Percentiles rank a stretch among this genome's conserved stretches.
phyloP scores from a whole-genome alignment of 2,888 invertebrate genomes.

The Eilema griseolum region DNA sequence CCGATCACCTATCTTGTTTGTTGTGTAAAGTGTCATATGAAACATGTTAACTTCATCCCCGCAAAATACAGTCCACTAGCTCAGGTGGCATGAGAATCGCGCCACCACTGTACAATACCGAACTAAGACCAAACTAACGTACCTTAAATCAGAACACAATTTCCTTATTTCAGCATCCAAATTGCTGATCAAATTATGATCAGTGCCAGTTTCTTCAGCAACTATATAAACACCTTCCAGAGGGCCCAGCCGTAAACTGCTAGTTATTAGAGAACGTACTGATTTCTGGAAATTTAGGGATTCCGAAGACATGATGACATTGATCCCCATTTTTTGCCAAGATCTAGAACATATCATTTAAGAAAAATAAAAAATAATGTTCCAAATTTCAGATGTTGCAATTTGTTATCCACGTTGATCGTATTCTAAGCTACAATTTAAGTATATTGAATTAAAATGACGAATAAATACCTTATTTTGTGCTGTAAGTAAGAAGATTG shows the following conservation, averaged over 20 bases:
- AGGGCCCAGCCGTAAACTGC: neutral
- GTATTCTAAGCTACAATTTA: too few relatives aligned
- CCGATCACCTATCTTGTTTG: too few relatives aligned
- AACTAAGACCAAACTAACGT: neutral
- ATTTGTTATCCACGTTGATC: too few relatives aligned
- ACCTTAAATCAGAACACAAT: neutral
- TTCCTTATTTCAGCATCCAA: conserved; percentile 9
- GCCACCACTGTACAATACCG: too few relatives aligned
- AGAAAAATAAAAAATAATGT: neutral
- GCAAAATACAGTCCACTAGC: too few relatives aligned
- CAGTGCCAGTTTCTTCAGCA: conserved; percentile 5
- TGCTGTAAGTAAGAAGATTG: conserved; percentile 28
- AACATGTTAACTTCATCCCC: too few relatives aligned
- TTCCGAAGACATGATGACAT: conserved; percentile 23
- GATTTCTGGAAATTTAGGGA: conserved; percentile 18
- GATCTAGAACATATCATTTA: neutral
- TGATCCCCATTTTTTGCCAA: conserved; percentile 21
- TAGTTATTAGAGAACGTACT: neutral
- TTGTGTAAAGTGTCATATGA: too few relatives aligned
- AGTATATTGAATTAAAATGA: neutral
- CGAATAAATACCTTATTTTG: conserved; percentile 34
- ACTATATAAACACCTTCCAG: conserved; percentile 8
- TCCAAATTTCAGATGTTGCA: neutral
- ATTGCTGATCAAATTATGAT: neutral
- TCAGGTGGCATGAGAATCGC: too few relatives aligned